Base-by-base conservation (phyloP, 1,140 invertebrate genomes). In the Periplaneta americana region DNA sequence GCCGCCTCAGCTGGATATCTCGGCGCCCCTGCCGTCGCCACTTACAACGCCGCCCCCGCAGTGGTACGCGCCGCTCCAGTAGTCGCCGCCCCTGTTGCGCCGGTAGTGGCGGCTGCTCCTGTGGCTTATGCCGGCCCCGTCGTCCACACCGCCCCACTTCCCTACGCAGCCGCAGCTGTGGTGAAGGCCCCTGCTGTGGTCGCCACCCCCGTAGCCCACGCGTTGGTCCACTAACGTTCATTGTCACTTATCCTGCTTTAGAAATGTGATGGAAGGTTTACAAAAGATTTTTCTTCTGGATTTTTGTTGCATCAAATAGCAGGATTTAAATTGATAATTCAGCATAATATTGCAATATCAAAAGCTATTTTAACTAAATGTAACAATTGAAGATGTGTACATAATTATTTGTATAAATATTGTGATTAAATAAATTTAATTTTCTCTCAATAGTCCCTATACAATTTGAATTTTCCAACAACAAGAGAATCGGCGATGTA, bases 161-260 rank as follows among this genome's bases (percentile, higher is more conserved):
- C 34, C 36, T n/a, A n/a, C n/a, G 83, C 34, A 77, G 10, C 76
- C 33, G 80, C 33, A 74, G 36, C 74, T 34, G 79, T 66, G 74
- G 74, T 33, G 33, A 28, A 32, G 66, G 81, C 83, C 48, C 57
- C 74, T 31, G n/a, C 35, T 10, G 75, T 36, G 5, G 66, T 75
- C 74, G 80, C 88, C 3, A 86, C 86, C n/a, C 88, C 87, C n/a
- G n/a, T n/a, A n/a, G n/a, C n/a, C n/a, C n/a, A n/a, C 13, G 88
- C 88, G 10, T 87, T 88, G 34, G 86, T 88, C 82, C 74, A 75
- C 74, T 75, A 75, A 75, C 13, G 13, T 31, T 28, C 74, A 75
- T 18, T 18, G 28, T 57, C 17, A 57, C 48, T 57, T 57, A 57
- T 57, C 48, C 48, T 57, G 48, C 48, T n/a, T n/a, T n/a, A n/a